Conservation (phyloP, 2,888 invertebrate genomes). For the Lymantria monacha region DNA sequence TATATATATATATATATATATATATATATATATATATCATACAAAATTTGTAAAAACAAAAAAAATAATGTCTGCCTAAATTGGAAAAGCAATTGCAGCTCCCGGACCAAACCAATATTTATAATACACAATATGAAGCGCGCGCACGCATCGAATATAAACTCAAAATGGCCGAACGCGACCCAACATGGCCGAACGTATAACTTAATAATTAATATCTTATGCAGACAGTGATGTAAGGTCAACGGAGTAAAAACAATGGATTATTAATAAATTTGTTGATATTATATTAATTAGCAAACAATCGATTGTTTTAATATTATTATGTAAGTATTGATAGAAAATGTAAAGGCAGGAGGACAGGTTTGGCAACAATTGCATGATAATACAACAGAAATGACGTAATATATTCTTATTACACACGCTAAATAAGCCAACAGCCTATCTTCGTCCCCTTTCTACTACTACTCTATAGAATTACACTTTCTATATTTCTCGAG, state of each 20-base stretch:
- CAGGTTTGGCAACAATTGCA: too few species aligned
- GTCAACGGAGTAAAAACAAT: constrained; percentile 27
- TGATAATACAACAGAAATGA: too few species aligned
- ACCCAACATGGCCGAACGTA: constrained; percentile 30
- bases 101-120: constrained; percentile 27
- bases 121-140: constrained; percentile 27
- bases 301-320: constrained; percentile 17
- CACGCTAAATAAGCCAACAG: too few species aligned
- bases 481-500: too few species aligned
- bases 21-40: too few species aligned
- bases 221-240: constrained; percentile 29
- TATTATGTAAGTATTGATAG: constrained; percentile 7
- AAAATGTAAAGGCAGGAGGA: constrained; percentile 11
- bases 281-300: constrained; percentile 22
- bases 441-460: too few species aligned
- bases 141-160: constrained; percentile 36
- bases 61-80: neutral
- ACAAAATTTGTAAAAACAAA: too few species aligned
- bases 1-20: too few species aligned
- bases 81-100: constrained; percentile 9
- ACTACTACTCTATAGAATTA: too few species aligned
- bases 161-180: constrained; percentile 20
- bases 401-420: too few species aligned
- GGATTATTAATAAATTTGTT: constrained; percentile 20
- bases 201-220: constrained; percentile 40